Conservation (phyloP, 2,113 vertebrate species). For the Suricata suricatta region DNA sequence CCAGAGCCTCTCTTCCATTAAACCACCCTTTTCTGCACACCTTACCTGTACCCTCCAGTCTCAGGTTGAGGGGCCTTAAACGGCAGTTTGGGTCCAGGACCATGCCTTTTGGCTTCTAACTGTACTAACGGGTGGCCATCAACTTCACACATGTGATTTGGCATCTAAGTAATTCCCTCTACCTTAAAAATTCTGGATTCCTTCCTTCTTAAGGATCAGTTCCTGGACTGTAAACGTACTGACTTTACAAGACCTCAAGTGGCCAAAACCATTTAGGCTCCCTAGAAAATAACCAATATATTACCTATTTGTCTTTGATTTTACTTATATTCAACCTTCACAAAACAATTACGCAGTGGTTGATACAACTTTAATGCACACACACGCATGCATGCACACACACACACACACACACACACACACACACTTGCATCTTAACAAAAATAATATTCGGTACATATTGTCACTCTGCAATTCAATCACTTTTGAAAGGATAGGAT, state of each 20-base stretch:
- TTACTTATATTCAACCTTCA: background rate
- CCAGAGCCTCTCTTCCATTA: background rate
- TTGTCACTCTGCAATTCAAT: background rate
- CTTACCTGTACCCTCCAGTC: background rate
- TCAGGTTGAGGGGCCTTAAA: background rate
- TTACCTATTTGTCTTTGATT: background rate
- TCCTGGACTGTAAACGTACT: background rate
- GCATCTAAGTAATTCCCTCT: background rate
- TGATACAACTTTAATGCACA: background rate
- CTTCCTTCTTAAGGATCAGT: background rate
- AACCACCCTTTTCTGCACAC: background rate
- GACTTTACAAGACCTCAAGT: background rate
- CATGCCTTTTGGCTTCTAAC: background rate
- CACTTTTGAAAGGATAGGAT: background rate
- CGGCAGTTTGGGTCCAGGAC: no score
- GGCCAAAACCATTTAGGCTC: background rate
- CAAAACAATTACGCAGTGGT: background rate
- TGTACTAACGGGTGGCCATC: background rate
- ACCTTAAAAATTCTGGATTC: background rate
- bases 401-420: background rate
- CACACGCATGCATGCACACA: background rate
- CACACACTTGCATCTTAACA: background rate
- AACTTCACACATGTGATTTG: background rate
- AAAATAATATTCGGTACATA: background rate
- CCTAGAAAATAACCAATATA: background rate